Evolutionary conservation across 2,888 invertebrate species (phyloP).

Genomic region (Microdon myrmicae): DNA sequence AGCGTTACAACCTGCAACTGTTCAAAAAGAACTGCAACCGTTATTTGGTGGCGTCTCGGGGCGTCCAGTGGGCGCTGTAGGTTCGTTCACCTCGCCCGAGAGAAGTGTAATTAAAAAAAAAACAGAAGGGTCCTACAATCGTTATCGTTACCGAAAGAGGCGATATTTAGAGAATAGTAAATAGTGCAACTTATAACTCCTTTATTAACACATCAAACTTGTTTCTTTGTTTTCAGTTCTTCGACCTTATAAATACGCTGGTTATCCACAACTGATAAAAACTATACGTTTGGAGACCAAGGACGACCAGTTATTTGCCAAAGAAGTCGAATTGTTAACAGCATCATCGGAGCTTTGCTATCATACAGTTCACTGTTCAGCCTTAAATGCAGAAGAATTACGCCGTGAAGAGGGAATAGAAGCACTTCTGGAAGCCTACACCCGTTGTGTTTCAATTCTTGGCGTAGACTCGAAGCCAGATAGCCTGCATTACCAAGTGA

Average conservation of each 20-base stretch:
- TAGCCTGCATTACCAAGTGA: slow-evolving; percentile 90
- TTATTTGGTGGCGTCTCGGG: no score
- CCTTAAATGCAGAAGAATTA: slow-evolving; percentile 97
- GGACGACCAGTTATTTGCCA: slow-evolving; percentile 92
- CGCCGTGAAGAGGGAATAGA: slow-evolving; percentile 91
- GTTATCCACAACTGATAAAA: slow-evolving; percentile 96
- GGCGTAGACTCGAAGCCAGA: slow-evolving; percentile 79
- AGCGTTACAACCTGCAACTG: no score
- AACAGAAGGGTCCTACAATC: no score
- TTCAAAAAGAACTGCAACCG: no score
- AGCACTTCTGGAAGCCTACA: slow-evolving; percentile 88
- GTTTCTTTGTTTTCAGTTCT: slow-evolving; percentile 72
- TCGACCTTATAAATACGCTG: slow-evolving; percentile 97
- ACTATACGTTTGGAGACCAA: slow-evolving; percentile 94
- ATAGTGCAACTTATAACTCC: no score
- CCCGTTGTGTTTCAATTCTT: slow-evolving; percentile 92
- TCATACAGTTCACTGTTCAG: slow-evolving; percentile 95
- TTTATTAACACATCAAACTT: slow-evolving; percentile 2
- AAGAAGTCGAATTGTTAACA: slow-evolving; percentile 82
- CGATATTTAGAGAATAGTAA: no score
- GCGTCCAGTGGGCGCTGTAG: no score
- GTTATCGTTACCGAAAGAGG: no score
- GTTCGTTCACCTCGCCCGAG: no score
- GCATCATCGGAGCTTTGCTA: slow-evolving; percentile 95
- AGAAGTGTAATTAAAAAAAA: no score